A percentile compares a stretch with the other conserved stretches of the same genome.
Conservation (phyloP, 2,113 vertebrate species). For the Otis tarda region DNA sequence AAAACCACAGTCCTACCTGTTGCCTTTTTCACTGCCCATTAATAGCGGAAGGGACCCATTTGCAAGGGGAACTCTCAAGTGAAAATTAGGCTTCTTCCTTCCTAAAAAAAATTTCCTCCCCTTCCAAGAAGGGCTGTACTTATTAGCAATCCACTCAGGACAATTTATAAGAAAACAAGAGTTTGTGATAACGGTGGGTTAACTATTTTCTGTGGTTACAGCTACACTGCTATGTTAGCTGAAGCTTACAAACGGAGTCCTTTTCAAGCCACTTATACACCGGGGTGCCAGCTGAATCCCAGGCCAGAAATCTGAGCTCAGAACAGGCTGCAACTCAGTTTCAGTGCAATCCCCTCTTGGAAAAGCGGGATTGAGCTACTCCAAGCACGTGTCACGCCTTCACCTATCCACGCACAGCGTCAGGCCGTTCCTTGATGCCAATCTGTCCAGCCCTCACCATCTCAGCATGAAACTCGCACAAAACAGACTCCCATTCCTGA, state of each 20-base stretch:
- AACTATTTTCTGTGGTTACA: neutral
- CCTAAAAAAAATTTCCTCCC: neutral
- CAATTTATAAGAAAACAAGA: neutral
- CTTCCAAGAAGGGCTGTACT: neutral
- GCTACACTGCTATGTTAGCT: neutral
- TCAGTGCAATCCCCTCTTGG: neutral
- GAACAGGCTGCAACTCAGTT: neutral
- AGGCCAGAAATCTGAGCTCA: neutral
- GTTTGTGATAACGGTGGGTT: neutral
- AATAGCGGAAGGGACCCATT: neutral
- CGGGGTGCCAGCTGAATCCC: neutral
- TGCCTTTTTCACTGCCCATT: neutral
- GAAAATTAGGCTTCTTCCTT: neutral
- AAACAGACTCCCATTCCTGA: neutral
- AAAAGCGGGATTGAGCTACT: neutral
- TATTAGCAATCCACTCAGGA: neutral
- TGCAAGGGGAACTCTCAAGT: neutral
- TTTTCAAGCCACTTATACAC: neutral
- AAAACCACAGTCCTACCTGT: neutral
- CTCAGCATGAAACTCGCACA: neutral
- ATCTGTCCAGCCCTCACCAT: neutral
- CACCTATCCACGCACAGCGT: neutral
- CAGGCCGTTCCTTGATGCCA: neutral
- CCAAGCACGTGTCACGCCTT: neutral
- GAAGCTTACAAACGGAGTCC: neutral